Evolutionary conservation across 2,888 invertebrate species (phyloP).

Genomic region (Dasysyrphus tricinctus): DNA sequence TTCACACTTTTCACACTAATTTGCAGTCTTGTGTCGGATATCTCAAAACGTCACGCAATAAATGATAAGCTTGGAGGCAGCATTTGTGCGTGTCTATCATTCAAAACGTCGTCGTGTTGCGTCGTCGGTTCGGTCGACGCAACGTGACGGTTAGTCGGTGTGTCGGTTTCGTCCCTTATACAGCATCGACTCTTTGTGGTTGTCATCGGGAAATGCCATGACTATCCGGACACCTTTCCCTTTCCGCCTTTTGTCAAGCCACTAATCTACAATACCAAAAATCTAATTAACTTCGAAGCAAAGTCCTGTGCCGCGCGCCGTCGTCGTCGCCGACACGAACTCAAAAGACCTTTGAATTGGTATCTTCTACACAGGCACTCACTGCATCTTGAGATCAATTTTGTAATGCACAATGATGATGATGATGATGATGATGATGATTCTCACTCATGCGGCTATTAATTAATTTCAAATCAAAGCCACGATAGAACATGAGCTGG

Average conservation of each 20-base stretch:
- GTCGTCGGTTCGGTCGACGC: no score
- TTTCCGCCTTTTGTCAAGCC: neutral
- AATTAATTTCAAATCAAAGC: slow-evolving; percentile 74
- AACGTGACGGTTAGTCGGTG: no score
- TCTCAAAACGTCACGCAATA: slow-evolving; percentile 42
- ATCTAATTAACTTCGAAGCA: slow-evolving; percentile 66
- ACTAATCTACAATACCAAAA: slow-evolving; percentile 19
- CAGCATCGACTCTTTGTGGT: slow-evolving; percentile 8
- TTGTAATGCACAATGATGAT: slow-evolving; percentile 51
- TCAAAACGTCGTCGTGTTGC: neutral
- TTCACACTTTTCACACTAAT: slow-evolving; percentile 59
- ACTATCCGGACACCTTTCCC: slow-evolving; percentile 10
- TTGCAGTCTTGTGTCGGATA: slow-evolving; percentile 50
- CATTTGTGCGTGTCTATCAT: slow-evolving; percentile 47
- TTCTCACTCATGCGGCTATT: slow-evolving; percentile 74
- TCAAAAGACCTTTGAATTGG: slow-evolving; percentile 26
- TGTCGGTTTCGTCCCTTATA: no score
- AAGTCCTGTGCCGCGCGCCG: no score
- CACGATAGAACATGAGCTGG: slow-evolving; percentile 64
- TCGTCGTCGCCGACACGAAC: slow-evolving; percentile 29
- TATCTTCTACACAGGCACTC: neutral
- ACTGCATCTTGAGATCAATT: slow-evolving; percentile 50
- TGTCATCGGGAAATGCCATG: slow-evolving; percentile 55
- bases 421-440: slow-evolving; percentile 41
- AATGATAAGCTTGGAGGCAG: slow-evolving; percentile 43